phyloP scores from a whole-genome alignment of 2,797 vertebrate species.

The Diglossa cyanea region DNA sequence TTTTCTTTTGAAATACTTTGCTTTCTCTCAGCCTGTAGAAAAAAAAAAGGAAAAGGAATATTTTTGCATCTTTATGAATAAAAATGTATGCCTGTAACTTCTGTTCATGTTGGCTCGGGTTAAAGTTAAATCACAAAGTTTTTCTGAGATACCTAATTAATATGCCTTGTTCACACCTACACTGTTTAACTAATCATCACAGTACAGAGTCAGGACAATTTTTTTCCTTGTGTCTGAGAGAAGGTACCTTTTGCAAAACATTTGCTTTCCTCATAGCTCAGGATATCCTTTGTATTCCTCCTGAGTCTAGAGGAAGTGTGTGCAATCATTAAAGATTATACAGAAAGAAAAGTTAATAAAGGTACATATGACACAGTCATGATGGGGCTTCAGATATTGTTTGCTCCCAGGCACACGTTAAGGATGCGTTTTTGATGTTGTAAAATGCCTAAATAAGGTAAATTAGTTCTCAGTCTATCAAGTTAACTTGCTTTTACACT shows the following conservation, averaged over 20 bases:
- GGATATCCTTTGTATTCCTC: not conserved
- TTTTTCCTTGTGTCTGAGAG: not conserved
- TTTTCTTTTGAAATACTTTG: not conserved
- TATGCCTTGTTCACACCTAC: not conserved
- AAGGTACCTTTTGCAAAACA: not conserved
- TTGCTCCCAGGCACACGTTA: not conserved
- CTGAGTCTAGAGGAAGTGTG: not conserved
- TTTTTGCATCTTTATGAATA: not conserved
- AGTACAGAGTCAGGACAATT: not conserved
- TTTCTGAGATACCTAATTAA: not conserved
- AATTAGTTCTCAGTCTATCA: not conserved
- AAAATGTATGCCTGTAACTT: not conserved
- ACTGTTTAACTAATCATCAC: not conserved
- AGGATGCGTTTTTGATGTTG: not conserved
- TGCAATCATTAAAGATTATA: not conserved
- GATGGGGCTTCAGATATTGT: not conserved
- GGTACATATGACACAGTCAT: not conserved
- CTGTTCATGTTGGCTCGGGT: not conserved
- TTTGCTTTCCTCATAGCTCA: not conserved
- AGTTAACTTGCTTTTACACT: not conserved
- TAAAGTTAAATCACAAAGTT: not conserved
- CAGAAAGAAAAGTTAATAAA: not conserved
- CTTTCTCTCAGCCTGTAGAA: not conserved
- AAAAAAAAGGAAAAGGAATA: not conserved
- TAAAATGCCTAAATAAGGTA: not conserved